Base-by-base conservation (phyloP, 2,113 vertebrate species). In the Trichomycterus rosablanca region DNA sequence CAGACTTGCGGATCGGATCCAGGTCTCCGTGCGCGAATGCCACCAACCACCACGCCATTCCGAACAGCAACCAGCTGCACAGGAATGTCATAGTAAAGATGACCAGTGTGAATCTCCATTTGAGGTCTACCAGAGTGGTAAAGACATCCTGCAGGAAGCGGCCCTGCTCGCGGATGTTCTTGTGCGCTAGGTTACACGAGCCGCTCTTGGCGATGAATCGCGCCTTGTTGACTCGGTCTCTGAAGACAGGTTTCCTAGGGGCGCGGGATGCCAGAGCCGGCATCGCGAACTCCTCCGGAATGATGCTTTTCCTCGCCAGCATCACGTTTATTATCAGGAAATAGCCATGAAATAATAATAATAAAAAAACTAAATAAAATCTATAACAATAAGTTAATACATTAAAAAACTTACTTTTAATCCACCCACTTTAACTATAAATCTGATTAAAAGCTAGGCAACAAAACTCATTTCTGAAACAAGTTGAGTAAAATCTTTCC, bases 11-110 rank as follows among this genome's bases (percentile, higher is more conserved):
- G 5, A 3, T 2, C 26, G 32, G 49, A 62, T 91, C 85, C 83
- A 99, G 88, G 83, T 99, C 96, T 0, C 96, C 96, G 0, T 99
- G 93, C 56, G 88, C 93, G 14, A 99, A 99, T 14, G 95, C 94
- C 74, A 98, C 92, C 54, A 98, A 81, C 96, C 96, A 98, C 96
- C 96, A 98, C 80, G 89, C 86, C 93, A 99, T 97, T 73, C 93
- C 96, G 28, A 99, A 99, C 55, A 99, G 91, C 57, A 99, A 83
- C 94, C 94, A 99, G 76, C 94, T 97, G 89, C 94, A 96, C 73
- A 99, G 89, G 76, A 98, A 99, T 32, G 93, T 94, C 79, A 94
- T 98, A 62, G 95, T 97, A 59, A 99, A 99, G 85, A 99, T 97
- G 77, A 99, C 93, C 67, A 99, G 75, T 0, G 96, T 98, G 82